These are phyloP conservation scores for Ophioninae sp. DNA, from an alignment of 2,888 invertebrate species.

Conservation along the genomic window DNA sequence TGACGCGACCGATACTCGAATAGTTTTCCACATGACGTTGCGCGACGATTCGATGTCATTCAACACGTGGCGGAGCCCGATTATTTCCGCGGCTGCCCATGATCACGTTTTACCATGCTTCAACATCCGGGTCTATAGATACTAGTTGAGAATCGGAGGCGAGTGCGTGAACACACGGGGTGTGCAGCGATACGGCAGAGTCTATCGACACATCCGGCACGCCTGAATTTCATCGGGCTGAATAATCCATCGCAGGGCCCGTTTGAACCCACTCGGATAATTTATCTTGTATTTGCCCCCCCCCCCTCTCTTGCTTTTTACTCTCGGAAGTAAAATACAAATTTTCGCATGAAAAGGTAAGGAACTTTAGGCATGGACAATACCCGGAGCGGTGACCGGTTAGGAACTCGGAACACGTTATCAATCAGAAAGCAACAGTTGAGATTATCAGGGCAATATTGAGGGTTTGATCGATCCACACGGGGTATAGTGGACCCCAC, in stretches of 20 bases:
- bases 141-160: background rate
- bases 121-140: background rate
- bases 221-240: background rate
- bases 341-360: background rate
- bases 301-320: background rate
- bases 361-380: no score
- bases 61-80: background rate
- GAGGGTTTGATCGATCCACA: no score
- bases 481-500: no score
- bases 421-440: no score
- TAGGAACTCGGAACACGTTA: no score
- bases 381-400: no score
- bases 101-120: background rate
- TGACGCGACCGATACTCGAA: background rate
- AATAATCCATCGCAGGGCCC: background rate
- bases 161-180: background rate
- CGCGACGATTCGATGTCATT: slow-evolving; percentile 5
- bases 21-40: slow-evolving; percentile 15
- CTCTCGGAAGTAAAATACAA: background rate
- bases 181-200: background rate
- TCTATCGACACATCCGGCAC: background rate
- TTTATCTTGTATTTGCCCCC: background rate
- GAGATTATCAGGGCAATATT: no score
- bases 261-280: background rate
- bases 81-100: background rate